These are phyloP conservation scores for Drosophila fungiperda DNA, from an alignment of 2,888 invertebrate genomes.

Conservation along the genomic window DNA sequence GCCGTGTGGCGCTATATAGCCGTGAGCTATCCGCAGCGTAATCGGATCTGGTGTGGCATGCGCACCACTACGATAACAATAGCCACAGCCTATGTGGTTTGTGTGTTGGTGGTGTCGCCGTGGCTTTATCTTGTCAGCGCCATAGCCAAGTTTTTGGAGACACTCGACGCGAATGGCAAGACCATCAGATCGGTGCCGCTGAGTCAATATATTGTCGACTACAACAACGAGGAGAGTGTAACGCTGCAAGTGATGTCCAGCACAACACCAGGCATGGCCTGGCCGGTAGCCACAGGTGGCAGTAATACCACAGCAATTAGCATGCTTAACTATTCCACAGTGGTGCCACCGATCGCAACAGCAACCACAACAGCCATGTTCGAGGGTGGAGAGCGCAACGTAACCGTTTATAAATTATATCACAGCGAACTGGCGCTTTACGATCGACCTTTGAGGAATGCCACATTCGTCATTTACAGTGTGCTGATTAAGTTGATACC, in stretches of 20 bases:
- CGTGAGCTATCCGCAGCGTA: slow-evolving; percentile 93
- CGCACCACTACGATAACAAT: slow-evolving; percentile 92
- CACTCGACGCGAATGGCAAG: slow-evolving; percentile 82
- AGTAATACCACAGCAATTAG: slow-evolving; percentile 40
- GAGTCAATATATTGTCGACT: slow-evolving; percentile 76
- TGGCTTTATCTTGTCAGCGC: slow-evolving; percentile 93
- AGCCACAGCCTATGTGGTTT: slow-evolving; percentile 91
- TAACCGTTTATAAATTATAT: slow-evolving; percentile 89
- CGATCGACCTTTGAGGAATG: slow-evolving; percentile 88
- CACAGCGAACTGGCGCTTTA: slow-evolving; percentile 88
- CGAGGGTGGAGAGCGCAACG: slow-evolving; percentile 85
- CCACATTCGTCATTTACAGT: slow-evolving; percentile 96
- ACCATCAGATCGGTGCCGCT: slow-evolving; percentile 71
- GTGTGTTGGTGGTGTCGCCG: slow-evolving; percentile 89
- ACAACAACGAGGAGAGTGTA: slow-evolving; percentile 65
- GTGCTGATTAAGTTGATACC: slow-evolving; percentile 96
- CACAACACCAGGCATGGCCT: slow-evolving; percentile 67
- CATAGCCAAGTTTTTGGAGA: slow-evolving; percentile 88
- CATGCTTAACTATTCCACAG: slow-evolving; percentile 27
- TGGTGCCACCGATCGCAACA: slow-evolving; percentile 11
- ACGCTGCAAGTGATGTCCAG: slow-evolving; percentile 75
- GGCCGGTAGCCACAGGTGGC: slow-evolving; percentile 33
- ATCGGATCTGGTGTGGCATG: slow-evolving; percentile 93
- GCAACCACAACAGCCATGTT: slow-evolving; percentile 5
- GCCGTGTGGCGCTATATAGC: slow-evolving; percentile 97